phyloP scores from a whole-genome alignment of 2,797 vertebrate genomes.

The Enteromius viviparus region DNA sequence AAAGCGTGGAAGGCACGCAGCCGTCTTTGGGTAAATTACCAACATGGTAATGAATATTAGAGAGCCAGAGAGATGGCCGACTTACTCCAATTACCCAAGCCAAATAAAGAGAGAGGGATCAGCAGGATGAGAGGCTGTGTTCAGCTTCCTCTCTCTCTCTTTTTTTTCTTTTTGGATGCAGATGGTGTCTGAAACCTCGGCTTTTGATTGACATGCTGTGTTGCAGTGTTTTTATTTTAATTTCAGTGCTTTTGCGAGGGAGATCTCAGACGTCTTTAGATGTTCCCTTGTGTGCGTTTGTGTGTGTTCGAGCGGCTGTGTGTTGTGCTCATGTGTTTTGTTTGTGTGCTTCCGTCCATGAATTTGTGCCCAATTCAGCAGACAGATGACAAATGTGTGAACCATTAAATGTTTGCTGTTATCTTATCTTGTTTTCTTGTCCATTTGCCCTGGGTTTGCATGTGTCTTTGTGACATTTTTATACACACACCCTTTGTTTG shows the following conservation, averaged over 20 bases:
- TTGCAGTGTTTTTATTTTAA: constrained; percentile 38
- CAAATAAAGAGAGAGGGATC: constrained; percentile 51
- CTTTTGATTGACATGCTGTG: constrained; percentile 31
- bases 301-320: constrained; percentile 4
- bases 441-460: neutral
- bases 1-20: constrained; percentile 75
- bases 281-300: constrained; percentile 1
- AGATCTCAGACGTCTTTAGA: constrained; percentile 18
- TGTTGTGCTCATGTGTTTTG: constrained; percentile 1
- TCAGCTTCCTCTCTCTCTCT: constrained; percentile 28
- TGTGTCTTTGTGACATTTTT: constrained; percentile 24
- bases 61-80: constrained; percentile 69
- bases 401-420: constrained; percentile 10
- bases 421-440: constrained; percentile 21
- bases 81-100: constrained; percentile 74
- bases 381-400: constrained; percentile 31
- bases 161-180: constrained; percentile 43
- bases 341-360: neutral
- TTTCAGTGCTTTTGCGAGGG: constrained; percentile 28
- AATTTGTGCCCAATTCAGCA: constrained; percentile 11
- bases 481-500: neutral
- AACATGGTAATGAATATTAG: constrained; percentile 73
- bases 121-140: constrained; percentile 48
- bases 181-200: constrained; percentile 48
- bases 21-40: constrained; percentile 69